Conservation (phyloP, 1,140 invertebrate genomes). For the Orchesella cincta region DNA sequence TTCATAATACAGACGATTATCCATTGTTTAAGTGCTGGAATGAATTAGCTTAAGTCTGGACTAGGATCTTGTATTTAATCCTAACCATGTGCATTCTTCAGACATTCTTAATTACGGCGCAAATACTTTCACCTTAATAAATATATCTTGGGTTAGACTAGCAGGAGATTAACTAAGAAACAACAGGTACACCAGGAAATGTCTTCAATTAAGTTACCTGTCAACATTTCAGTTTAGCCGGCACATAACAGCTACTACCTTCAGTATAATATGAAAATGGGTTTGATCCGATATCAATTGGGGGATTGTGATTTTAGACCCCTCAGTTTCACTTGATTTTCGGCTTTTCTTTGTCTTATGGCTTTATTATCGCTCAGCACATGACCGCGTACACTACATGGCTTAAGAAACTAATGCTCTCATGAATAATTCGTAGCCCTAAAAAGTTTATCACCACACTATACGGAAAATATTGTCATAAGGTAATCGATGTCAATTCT, state of each 20-base stretch:
- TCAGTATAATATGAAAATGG: not conserved
- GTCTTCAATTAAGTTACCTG: not conserved
- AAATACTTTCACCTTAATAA: not conserved
- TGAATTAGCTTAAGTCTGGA: not conserved
- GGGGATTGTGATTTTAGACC: not conserved
- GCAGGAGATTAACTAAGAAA: not conserved
- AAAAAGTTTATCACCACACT: not conserved
- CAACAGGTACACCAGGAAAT: not conserved
- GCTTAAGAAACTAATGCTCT: no score
- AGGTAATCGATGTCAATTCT: not conserved
- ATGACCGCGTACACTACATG: no score
- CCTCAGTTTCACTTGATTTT: no score
- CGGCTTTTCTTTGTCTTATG: no score
- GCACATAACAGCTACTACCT: not conserved
- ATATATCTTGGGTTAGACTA: no score
- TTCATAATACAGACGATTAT: not conserved
- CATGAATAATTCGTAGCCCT: no score
- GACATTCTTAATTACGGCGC: not conserved
- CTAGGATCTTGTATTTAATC: not conserved
- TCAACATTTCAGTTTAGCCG: not conserved
- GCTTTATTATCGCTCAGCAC: no score
- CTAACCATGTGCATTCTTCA: not conserved
- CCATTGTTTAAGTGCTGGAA: not conserved
- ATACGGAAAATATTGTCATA: not conserved
- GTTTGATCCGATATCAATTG: not conserved